A percentile compares a stretch with the other conserved stretches of the same genome.
phyloP scores from a whole-genome alignment of 2,113 vertebrate genomes.

The Gadus chalcogrammus region DNA sequence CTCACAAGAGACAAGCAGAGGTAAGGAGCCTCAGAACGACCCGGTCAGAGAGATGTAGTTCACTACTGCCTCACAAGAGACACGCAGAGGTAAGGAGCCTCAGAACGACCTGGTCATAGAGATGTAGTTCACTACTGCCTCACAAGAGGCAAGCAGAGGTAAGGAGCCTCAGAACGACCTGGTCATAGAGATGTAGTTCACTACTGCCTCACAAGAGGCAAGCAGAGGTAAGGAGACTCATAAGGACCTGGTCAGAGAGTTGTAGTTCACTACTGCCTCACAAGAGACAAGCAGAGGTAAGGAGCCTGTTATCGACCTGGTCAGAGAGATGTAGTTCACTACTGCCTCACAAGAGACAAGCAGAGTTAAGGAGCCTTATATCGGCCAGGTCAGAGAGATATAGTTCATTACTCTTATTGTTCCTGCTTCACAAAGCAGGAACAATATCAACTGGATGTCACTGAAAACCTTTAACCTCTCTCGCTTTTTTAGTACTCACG shows the following conservation, averaged over 20 bases:
- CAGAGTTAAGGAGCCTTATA: slow-evolving; percentile 45
- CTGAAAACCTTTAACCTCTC: background rate
- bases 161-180: background rate
- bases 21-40: slow-evolving; percentile 31
- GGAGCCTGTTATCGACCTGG: background rate
- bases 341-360: too few relatives aligned
- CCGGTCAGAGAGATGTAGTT: background rate
- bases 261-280: background rate
- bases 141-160: slow-evolving; percentile 67
- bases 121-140: too few relatives aligned
- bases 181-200: background rate
- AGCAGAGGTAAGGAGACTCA: slow-evolving; percentile 46
- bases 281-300: slow-evolving; percentile 46
- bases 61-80: too few relatives aligned
- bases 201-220: slow-evolving; percentile 34
- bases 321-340: background rate
- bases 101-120: background rate
- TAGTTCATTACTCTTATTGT: too few relatives aligned
- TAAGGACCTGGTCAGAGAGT: too few relatives aligned
- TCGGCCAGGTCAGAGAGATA: too few relatives aligned
- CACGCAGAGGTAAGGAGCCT: slow-evolving; percentile 46
- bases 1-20: slow-evolving; percentile 23
- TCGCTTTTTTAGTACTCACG: slow-evolving; percentile 39
- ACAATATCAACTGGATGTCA: too few relatives aligned
- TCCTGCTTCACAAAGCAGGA: too few relatives aligned